A percentile compares a stretch with the other conserved stretches of the same genome.
Evolutionary conservation across 2,888 invertebrate genomes (phyloP).

Genomic region (Abscondita cerata): DNA sequence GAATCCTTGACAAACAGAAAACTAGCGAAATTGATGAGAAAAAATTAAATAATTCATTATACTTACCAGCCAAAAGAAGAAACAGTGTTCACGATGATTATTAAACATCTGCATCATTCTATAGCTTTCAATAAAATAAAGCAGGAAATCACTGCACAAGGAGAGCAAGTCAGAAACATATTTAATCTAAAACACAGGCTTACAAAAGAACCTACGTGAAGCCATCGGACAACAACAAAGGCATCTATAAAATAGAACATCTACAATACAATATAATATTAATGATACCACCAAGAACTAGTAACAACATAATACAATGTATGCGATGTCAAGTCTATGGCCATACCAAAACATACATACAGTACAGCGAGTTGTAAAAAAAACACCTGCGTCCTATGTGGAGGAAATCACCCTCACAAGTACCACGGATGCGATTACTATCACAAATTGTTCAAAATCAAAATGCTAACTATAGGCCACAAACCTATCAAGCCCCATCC

Average conservation of each 20-base stretch:
- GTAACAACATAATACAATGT: not conserved
- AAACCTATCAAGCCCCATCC: no score
- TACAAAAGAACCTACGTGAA: not conserved
- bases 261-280: not conserved
- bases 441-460: not conserved
- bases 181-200: not conserved
- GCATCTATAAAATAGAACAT: no score
- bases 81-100: not conserved
- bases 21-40: no score
- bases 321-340: not conserved
- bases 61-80: no score
- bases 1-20: not conserved
- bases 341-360: no score
- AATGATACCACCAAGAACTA: not conserved
- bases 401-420: no score
- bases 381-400: not conserved
- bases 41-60: no score
- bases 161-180: not conserved
- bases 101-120: not conserved
- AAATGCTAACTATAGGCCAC: not conserved
- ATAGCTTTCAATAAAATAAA: not conserved
- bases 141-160: no score
- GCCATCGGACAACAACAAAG: not conserved
- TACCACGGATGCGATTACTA: no score
- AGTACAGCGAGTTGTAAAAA: no score